Base-by-base conservation (phyloP, 1,140 invertebrate species). In the Alviniconcha marisindica region DNA sequence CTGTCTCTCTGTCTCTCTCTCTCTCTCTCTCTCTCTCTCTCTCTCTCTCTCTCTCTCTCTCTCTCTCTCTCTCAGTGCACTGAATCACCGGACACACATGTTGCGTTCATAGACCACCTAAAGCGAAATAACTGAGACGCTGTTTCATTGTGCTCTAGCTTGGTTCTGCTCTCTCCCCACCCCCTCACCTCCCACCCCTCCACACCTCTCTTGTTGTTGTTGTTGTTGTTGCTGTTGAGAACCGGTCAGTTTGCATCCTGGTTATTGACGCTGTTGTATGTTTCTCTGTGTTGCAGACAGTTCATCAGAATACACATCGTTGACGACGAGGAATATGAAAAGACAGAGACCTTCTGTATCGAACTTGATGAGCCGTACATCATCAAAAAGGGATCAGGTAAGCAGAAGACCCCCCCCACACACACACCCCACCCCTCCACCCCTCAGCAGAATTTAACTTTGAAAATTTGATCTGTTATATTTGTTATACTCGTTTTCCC, bases 251-350 rank as follows among this genome's bases (percentile, higher is more conserved):
- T 28, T 15, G 51, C 36, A 44, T 66, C 31, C 83, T 71, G 38
- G 51, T n/a, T 33, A 31, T 48, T 71, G 36, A 54, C 69, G 3
- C 51, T 28, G 54, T 48, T 54, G 77, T 44, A 73, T 40, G 76
- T 60, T 81, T 40, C 82, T 85, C 81, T 86, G 81, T 86, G 87
- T 91, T 91, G 90, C 95, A 99, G 98, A 92, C 96, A 98, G 94
- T 94, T 94, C 82, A 97, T 99, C 89, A 94, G 95, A 42, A 94
- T 99, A 79, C 95, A 95, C 81, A 98, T 99, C 85, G 95, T 98
- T 82, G 98, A 99, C 94, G 97, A 99, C 92, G 98, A 99, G 93
- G 98, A 97, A 91, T 99, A 99, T 91, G 98, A 99, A 92, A 99
- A 99, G 93, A 97, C 98, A 90, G 97, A 98, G 14, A 94, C 96